A percentile compares a stretch with the other conserved stretches of the same genome.
Conservation (phyloP, 2,113 vertebrate genomes). For the Tor tambroides region DNA sequence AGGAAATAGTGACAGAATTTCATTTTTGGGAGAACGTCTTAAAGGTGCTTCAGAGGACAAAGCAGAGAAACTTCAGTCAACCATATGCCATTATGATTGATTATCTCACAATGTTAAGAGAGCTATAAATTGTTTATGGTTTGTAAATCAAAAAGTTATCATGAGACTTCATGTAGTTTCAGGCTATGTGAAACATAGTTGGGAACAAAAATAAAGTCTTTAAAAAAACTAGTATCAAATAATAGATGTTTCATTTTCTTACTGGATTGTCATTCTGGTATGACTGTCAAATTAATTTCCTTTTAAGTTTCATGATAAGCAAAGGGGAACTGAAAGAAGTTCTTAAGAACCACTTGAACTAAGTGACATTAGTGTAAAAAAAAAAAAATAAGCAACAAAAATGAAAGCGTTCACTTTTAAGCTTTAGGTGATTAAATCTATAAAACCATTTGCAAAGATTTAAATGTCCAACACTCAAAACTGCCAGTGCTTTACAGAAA, state of each 20-base stretch:
- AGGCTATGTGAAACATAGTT: neutral
- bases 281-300: neutral
- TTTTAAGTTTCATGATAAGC: neutral
- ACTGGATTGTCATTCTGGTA: neutral
- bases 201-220: neutral
- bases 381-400: neutral
- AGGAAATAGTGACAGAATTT: too few species aligned
- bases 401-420: neutral
- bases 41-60: neutral
- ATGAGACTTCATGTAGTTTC: neutral
- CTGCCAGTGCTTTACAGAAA: neutral
- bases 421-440: neutral
- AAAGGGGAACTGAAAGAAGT: neutral
- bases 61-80: neutral
- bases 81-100: neutral
- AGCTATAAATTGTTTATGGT: constrained; percentile 17
- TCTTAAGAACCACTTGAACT: neutral
- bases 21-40: too few species aligned
- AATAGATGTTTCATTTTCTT: neutral
- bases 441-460: neutral
- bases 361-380: neutral
- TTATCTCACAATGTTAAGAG: neutral
- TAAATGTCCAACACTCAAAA: neutral
- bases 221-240: neutral
- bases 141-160: neutral